Conservation (phyloP, 2,113 vertebrate species). For the Mionectes macconnelli region DNA sequence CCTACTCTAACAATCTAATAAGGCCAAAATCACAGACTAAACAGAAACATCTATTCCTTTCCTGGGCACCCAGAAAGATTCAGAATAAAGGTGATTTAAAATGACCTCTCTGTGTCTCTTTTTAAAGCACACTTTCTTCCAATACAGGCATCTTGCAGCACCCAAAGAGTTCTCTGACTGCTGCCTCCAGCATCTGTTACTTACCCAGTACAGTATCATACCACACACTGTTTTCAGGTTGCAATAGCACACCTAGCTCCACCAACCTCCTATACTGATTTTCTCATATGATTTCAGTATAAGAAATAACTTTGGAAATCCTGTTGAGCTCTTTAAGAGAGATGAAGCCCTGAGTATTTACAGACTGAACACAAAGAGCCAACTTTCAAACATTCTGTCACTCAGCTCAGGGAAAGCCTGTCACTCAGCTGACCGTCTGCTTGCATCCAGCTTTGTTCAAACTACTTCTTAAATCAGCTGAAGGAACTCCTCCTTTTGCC, state of each 20-base stretch:
- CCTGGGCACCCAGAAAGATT: background rate
- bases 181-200: background rate
- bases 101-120: background rate
- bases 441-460: background rate
- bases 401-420: background rate
- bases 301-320: background rate
- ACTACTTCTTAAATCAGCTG: background rate
- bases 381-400: background rate
- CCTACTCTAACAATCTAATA: background rate
- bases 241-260: background rate
- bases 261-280: background rate
- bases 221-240: background rate
- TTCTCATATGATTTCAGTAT: background rate
- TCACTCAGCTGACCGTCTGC: background rate
- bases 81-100: background rate
- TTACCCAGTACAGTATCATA: background rate
- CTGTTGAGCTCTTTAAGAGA: background rate
- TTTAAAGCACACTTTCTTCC: background rate
- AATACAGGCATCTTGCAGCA: background rate
- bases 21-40: background rate
- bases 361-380: background rate
- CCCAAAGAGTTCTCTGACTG: background rate
- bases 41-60: background rate
- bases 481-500: slow-evolving; percentile 6
- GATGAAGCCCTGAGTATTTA: background rate